phyloP scores from a whole-genome alignment of 2,113 vertebrate species.

The Vireo altiloquus region DNA sequence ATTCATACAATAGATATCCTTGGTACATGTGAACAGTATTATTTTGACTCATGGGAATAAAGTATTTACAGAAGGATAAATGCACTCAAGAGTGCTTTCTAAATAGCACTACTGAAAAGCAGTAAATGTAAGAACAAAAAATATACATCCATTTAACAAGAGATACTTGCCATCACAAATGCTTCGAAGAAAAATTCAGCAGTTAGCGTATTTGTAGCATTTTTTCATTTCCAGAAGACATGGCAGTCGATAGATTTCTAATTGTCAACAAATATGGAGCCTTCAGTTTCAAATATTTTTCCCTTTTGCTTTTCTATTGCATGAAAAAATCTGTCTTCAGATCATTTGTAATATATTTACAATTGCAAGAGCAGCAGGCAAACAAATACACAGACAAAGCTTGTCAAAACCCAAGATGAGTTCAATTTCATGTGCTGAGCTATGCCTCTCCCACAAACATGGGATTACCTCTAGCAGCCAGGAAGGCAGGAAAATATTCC shows the following conservation, averaged over 20 bases:
- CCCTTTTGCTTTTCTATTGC: not conserved
- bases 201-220: not conserved
- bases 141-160: not conserved
- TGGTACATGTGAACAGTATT: not conserved
- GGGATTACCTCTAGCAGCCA: not conserved
- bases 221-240: not conserved
- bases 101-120: not conserved
- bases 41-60: not conserved
- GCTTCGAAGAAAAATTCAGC: not conserved
- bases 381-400: not conserved
- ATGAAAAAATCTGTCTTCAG: not conserved
- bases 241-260: not conserved
- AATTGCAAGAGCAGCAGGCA: not conserved
- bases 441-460: not conserved
- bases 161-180: not conserved
- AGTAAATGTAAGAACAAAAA: constrained; percentile 6
- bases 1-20: not conserved
- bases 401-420: not conserved
- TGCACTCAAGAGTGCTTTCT: not conserved
- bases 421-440: not conserved
- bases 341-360: not conserved
- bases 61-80: not conserved
- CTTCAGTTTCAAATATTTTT: not conserved
- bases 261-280: not conserved
- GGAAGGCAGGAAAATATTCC: not conserved